Evolutionary conservation across 2,113 vertebrate species (phyloP).

Genomic region (Pitta sordida): DNA sequence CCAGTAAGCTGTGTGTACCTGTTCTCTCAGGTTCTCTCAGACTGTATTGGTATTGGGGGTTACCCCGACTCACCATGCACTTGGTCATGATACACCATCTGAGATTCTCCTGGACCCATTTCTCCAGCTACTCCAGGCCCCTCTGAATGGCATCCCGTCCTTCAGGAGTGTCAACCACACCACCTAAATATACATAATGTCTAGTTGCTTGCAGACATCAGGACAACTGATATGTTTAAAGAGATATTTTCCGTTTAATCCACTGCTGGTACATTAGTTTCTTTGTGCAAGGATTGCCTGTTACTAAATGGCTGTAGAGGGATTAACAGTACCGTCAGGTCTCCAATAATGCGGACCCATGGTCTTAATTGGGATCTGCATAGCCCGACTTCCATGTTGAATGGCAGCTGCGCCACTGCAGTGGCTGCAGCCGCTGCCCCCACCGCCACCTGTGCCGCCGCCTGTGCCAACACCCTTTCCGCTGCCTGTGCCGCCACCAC

Average conservation of each 20-base stretch:
- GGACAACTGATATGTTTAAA: not conserved
- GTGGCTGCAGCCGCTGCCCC: too few species aligned
- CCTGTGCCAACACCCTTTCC: too few species aligned
- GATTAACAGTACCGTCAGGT: too few species aligned
- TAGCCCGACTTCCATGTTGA: too few species aligned
- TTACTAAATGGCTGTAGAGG: not conserved
- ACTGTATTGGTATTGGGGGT: not conserved
- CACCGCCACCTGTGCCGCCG: too few species aligned
- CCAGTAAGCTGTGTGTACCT: fast-evolving
- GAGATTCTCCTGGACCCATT: not conserved
- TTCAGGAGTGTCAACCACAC: not conserved
- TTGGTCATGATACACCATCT: not conserved
- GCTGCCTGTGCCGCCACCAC: too few species aligned
- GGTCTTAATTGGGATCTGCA: too few species aligned
- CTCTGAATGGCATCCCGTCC: not conserved
- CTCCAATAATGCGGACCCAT: too few species aligned
- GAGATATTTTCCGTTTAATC: not conserved
- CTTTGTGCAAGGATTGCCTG: not conserved
- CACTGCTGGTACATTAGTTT: not conserved
- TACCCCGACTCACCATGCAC: not conserved
- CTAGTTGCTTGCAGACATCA: not conserved
- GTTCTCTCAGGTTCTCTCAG: not conserved
- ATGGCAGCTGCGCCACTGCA: too few species aligned
- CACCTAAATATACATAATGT: too few species aligned
- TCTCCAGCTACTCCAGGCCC: not conserved